phyloP scores from a whole-genome alignment of 2,113 vertebrate species.

The Catharus minimus region DNA sequence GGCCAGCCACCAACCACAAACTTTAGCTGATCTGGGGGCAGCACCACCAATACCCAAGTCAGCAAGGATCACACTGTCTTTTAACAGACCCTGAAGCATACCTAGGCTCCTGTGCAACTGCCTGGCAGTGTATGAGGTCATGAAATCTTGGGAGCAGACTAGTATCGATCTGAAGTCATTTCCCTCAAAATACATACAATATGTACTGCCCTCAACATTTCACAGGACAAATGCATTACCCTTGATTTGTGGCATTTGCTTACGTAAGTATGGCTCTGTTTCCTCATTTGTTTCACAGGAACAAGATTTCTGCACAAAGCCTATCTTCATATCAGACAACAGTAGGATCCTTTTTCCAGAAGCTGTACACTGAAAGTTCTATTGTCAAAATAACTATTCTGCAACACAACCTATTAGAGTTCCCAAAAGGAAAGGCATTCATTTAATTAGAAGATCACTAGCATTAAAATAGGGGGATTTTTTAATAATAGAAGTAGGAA shows the following conservation, averaged over 20 bases:
- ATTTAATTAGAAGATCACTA: background rate
- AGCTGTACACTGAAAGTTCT: background rate
- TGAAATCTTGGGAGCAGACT: accelerated
- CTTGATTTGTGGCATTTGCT: background rate
- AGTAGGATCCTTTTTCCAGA: background rate
- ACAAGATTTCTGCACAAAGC: background rate
- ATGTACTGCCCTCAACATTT: background rate
- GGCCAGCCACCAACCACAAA: background rate
- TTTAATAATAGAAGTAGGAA: background rate
- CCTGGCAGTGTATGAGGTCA: background rate
- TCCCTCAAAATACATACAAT: background rate
- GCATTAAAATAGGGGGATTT: background rate
- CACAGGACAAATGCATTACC: background rate
- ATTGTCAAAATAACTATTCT: background rate
- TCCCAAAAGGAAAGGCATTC: background rate
- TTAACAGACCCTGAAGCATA: background rate
- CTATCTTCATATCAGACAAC: background rate
- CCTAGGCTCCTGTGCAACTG: background rate
- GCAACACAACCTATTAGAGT: background rate
- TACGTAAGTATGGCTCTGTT: background rate
- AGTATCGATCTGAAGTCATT: background rate
- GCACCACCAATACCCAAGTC: background rate
- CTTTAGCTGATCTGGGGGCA: background rate
- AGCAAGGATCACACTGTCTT: background rate
- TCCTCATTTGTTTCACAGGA: background rate